phyloP scores from a whole-genome alignment of 2,113 vertebrate genomes.

The Chionomys nivalis region DNA sequence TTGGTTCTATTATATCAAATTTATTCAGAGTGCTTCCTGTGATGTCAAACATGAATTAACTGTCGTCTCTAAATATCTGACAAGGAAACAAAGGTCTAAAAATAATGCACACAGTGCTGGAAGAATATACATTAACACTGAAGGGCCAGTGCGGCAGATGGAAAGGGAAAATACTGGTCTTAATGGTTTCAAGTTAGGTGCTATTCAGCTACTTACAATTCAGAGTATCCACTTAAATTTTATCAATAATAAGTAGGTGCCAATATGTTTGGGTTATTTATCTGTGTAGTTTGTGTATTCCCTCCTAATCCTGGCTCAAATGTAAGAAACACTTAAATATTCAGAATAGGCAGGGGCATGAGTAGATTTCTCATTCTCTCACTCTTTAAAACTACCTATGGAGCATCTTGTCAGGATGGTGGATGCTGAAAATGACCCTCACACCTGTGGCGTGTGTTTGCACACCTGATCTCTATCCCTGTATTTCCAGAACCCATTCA shows the following conservation, averaged over 20 bases:
- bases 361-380: neutral
- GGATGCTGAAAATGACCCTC: neutral
- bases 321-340: neutral
- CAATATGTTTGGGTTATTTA: neutral
- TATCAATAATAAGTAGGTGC: neutral
- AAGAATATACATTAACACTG: neutral
- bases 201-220: neutral
- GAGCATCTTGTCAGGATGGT: neutral
- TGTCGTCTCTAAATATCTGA: constrained; percentile 36
- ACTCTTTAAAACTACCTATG: neutral
- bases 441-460: neutral
- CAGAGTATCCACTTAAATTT: neutral
- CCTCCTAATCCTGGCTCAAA: neutral
- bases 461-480: neutral
- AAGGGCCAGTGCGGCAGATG: too few relatives aligned
- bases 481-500: neutral
- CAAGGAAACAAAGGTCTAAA: constrained; percentile 62
- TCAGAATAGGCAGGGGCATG: neutral
- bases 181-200: neutral
- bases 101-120: neutral
- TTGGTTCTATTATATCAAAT: constrained; percentile 20
- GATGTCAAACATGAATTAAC: constrained; percentile 33
- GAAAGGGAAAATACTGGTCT: neutral
- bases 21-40: constrained; percentile 45
- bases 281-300: neutral